These are phyloP conservation scores for Latrodectus hesperus DNA, from an alignment of 2,888 invertebrate species.

Conservation along the genomic window DNA sequence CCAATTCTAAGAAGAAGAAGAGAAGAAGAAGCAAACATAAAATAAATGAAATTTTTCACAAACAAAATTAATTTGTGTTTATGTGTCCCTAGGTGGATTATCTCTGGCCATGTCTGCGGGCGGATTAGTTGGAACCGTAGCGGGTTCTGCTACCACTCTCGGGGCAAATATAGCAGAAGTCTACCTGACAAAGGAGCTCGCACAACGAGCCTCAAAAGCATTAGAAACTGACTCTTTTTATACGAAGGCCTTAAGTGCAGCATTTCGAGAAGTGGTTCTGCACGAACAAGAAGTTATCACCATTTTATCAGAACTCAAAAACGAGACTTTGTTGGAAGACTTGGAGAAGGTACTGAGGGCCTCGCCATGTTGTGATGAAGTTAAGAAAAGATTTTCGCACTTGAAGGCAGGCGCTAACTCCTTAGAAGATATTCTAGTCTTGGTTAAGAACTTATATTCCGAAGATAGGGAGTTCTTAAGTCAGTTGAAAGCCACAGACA, in stretches of 20 bases:
- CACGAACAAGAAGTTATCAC: conserved; percentile 58
- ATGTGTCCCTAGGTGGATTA: conserved; percentile 38
- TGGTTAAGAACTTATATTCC: conserved; percentile 54
- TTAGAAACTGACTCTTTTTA: conserved; percentile 56
- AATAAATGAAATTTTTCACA: background rate
- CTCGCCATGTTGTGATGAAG: conserved; percentile 38
- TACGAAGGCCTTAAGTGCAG: conserved; percentile 46
- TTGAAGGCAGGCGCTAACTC: conserved; percentile 50
- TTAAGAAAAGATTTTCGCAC: conserved; percentile 40
- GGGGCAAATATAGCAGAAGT: conserved; percentile 61
- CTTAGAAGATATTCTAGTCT: conserved; percentile 50
- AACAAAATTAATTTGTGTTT: background rate
- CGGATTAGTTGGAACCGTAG: conserved; percentile 58
- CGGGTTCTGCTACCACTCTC: conserved; percentile 62
- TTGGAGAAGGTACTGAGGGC: conserved; percentile 39
- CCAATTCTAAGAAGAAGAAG: too few species aligned
- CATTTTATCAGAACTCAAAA: conserved; percentile 48
- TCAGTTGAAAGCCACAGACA: conserved; percentile 50
- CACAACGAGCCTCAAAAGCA: conserved; percentile 35
- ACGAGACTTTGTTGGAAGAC: conserved; percentile 47
- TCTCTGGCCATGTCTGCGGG: conserved; percentile 59
- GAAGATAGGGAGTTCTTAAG: conserved; percentile 49
- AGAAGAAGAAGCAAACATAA: too few species aligned
- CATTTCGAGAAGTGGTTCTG: conserved; percentile 50
- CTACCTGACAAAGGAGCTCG: conserved; percentile 54